These are phyloP conservation scores for Vidua chalybeata DNA, from an alignment of 2,113 vertebrate genomes.

Conservation along the genomic window DNA sequence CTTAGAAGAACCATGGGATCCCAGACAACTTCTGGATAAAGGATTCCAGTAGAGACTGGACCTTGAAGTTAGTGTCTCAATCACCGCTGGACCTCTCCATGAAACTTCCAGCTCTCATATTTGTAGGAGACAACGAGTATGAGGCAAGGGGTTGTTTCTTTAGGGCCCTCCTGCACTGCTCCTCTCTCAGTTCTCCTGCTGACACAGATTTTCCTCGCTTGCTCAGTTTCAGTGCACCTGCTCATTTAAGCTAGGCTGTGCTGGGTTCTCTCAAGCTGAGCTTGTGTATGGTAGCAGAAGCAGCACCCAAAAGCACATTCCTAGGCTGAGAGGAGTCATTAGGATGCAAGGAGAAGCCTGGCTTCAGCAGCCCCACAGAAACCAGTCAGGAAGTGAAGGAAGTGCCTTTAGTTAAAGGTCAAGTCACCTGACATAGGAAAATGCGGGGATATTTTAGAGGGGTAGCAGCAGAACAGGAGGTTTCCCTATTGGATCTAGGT, in stretches of 20 bases:
- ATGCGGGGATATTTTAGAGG: neutral
- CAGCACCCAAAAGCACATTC: neutral
- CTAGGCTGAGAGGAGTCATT: neutral
- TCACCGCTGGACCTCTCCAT: neutral
- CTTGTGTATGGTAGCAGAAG: neutral
- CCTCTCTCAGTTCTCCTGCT: neutral
- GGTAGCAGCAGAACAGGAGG: neutral
- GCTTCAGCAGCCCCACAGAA: neutral
- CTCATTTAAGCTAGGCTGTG: neutral
- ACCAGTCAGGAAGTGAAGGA: neutral
- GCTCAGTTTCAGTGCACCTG: slow-evolving; percentile 19
- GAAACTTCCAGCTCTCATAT: neutral
- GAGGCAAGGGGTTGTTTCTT: neutral
- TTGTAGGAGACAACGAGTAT: neutral
- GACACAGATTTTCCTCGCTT: neutral
- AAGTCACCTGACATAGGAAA: neutral
- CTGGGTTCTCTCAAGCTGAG: neutral
- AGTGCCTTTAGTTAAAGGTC: neutral
- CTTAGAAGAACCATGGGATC: neutral
- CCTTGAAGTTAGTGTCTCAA: neutral
- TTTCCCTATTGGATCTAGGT: neutral
- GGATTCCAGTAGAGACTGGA: neutral
- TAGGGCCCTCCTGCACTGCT: neutral
- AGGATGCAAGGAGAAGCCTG: neutral
- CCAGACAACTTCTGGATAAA: neutral